Evolutionary conservation across 2,113 vertebrate species (phyloP).

Genomic region (Elaphurus davidianus): DNA sequence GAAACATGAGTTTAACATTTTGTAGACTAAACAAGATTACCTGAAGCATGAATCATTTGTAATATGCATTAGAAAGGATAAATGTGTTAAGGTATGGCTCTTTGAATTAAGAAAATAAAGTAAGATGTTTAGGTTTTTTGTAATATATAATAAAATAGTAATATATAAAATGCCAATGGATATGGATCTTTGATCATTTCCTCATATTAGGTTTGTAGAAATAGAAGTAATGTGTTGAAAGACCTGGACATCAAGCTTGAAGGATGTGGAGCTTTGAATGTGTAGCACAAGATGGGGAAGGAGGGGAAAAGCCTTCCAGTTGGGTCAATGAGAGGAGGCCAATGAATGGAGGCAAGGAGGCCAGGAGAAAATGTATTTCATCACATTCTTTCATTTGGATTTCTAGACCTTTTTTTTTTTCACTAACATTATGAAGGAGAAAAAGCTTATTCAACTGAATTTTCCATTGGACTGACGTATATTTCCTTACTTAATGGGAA

Average conservation of each 20-base stretch:
- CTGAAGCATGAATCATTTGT: background rate
- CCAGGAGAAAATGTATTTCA: background rate
- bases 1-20: background rate
- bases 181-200: background rate
- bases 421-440: background rate
- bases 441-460: background rate
- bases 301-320: background rate
- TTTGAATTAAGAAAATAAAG: background rate
- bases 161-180: background rate
- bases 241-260: background rate
- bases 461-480: background rate
- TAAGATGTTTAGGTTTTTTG: background rate
- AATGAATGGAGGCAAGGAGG: background rate
- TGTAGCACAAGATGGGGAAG: background rate
- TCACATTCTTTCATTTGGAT: background rate
- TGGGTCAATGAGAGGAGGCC: background rate
- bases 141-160: background rate
- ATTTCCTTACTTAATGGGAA: background rate
- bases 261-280: background rate
- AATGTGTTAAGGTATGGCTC: background rate
- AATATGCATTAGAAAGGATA: background rate
- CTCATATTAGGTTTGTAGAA: background rate
- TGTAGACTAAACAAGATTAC: background rate
- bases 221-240: background rate
- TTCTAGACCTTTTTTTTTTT: background rate